Base-by-base conservation (phyloP, 2,113 vertebrate genomes). In the Lophochroa leadbeateri region DNA sequence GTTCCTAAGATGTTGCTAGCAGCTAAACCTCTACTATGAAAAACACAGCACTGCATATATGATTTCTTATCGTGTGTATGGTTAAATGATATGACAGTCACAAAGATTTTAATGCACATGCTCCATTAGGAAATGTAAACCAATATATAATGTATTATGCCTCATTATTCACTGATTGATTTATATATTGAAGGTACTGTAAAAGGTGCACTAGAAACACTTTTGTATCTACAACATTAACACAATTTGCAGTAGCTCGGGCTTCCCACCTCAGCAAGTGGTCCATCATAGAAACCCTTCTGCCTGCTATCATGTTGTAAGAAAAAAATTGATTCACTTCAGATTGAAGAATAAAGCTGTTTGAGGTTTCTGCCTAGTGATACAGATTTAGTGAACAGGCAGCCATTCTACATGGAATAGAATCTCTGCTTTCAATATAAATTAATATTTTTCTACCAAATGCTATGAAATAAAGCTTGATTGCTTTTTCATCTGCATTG, bases 401-500 rank as follows among this genome's bases (percentile, higher is more conserved):
- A 94, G 25, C 35, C 19, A 72, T 79, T 86, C 65, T 49, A 82
- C 44, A 92, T 39, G 60, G 70, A 88, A 86, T 17, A 71, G 55
- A 71, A 89, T 75, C 41, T 89, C 57, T 78, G 18, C 61, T 82
- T 92, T 77, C 69, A 31, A 37, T 71, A 93, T 47, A 87, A 94
- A 95, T 88, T 84, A 94, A 77, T 87, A 80, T n/a, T 43, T 89
- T 89, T 91, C 79, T 78, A 82, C 92, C 39, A 71, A 93, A 84
- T 1, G 4, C 18, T 61, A 65, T 33, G 37, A 87, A 91, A 92
- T 84, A 76, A 82, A 87, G 31, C 71, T 76, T 76, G 29, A 82
- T 93, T 85, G 49, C n/a, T 71, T 96, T 95, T 85, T 83, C 37
- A 83, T 87, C 70, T 89, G n/a, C 29, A 25, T 11, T 85, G 17